Evolutionary conservation across 1,140 invertebrate genomes (phyloP), one percentile per base, ranked within the genome.

Genomic region (Mycetomoellerius zeteki): DNA sequence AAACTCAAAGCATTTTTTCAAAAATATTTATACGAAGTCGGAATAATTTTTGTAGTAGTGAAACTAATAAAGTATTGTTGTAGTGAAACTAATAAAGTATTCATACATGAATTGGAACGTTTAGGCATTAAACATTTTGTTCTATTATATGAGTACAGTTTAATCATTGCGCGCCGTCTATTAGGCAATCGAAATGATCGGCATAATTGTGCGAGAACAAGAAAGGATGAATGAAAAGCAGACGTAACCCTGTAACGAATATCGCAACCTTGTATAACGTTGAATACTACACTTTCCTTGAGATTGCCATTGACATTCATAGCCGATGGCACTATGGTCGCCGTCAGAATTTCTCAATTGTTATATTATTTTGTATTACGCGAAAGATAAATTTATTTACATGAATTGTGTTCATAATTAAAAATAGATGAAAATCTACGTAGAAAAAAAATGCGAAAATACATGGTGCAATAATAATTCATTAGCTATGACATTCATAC

Each of bases 211-310:
- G 12, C 24, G 16, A 82, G 3, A 64, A 60, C 30, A 60, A 82
- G 10, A 81, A 27, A 73, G 5, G 12, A 82, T 16, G 24, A 58
- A 43, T 24, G 54, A 21, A 58, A 19, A 58, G 24, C 37, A 82
- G 80, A 71, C 10, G 67, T 52, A 73, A 24, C 33, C 67, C 65
- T 82, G 69, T 43, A 81, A 78, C 43, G 6, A 52, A 82, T 82
- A 82, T 58, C 56, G 64, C 30, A 24, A 6, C 47, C 50, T 82
- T 82, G 37, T 37, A 21, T 47, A 73, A 58, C 24, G 33, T 6
- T 56, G 24, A 2, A 71, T 8, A 52, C n/a, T 67, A 50, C 27
- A 47, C 33, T 67, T 62, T 80, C 27, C 12, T 82, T 30, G 21
- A 19, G 19, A 37, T 37, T 24, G 21, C 10, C 19, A 60, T 43